Evolutionary conservation across 92 coral and sea anemone species (phyloP).

Genomic region (Phenganax marumi): DNA sequence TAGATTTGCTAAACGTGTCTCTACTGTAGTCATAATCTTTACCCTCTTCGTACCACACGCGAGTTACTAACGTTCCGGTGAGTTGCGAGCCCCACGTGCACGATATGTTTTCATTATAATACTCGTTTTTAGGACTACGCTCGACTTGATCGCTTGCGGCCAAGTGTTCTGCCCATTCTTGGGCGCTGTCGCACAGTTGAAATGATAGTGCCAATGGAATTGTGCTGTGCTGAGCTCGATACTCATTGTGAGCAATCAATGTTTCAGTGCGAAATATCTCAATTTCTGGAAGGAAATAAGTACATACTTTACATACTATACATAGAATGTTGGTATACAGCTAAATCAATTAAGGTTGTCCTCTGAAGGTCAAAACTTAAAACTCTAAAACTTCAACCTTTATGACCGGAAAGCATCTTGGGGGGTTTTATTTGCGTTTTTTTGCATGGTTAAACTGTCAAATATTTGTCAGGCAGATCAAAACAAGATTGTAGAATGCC

Average conservation of each 20-base stretch:
- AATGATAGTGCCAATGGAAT: constrained; percentile 84
- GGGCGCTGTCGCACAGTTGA: constrained; percentile 89
- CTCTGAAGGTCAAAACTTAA: too few relatives aligned
- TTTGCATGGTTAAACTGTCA: too few relatives aligned
- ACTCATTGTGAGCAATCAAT: constrained; percentile 86
- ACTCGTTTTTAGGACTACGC: constrained; percentile 59
- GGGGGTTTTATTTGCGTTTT: too few relatives aligned
- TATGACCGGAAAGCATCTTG: too few relatives aligned
- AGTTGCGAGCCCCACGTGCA: constrained; percentile 93
- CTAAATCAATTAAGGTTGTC: too few relatives aligned
- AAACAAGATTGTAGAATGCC: too few relatives aligned
- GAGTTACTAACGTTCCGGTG: constrained; percentile 80
- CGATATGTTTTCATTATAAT: constrained; percentile 72
- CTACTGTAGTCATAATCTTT: constrained; percentile 66
- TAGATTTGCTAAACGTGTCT: constrained; percentile 63
- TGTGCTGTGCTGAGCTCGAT: constrained; percentile 87
- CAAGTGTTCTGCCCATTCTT: constrained; percentile 93
- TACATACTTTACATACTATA: too few relatives aligned
- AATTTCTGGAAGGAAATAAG: constrained; percentile 54
- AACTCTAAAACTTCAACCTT: too few relatives aligned
- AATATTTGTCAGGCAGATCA: too few relatives aligned
- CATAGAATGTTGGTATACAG: too few relatives aligned
- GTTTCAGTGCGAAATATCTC: constrained; percentile 92
- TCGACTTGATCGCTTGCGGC: constrained; percentile 68
- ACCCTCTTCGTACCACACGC: constrained; percentile 95